Conservation (phyloP, 1,140 invertebrate species). For the Trypoxylus dichotomus region DNA sequence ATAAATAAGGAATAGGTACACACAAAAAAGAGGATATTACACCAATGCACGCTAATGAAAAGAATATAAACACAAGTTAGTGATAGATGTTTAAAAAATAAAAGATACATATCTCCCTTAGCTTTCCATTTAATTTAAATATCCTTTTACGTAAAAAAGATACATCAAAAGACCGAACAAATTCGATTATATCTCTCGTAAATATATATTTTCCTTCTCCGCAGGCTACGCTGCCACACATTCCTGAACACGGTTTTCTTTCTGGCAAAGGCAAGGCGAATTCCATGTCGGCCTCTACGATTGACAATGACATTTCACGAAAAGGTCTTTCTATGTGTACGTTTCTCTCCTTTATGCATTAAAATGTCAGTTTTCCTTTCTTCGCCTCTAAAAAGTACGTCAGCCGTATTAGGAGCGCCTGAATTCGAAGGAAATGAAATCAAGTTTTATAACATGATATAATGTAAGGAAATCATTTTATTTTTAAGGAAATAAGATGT, state of each 20-base stretch:
- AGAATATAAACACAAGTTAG: no score
- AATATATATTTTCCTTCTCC: neutral
- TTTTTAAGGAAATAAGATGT: neutral
- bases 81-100: no score
- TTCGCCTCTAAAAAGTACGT: neutral
- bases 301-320: constrained; percentile 6
- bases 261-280: neutral
- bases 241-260: neutral
- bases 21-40: no score
- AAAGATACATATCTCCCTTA: no score
- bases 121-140: neutral
- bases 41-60: no score
- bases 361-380: constrained; percentile 7
- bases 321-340: neutral
- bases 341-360: neutral
- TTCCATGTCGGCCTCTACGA: neutral
- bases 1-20: no score
- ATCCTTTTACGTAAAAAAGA: neutral
- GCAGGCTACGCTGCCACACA: neutral
- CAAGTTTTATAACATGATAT: neutral
- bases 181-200: neutral
- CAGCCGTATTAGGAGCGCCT: neutral
- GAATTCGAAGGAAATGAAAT: neutral
- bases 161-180: neutral
- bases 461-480: neutral